A percentile compares a stretch with the other conserved stretches of the same genome.
These are phyloP conservation scores for Gorsachius magnificus DNA, from an alignment of 2,797 vertebrate species.

Conservation along the genomic window DNA sequence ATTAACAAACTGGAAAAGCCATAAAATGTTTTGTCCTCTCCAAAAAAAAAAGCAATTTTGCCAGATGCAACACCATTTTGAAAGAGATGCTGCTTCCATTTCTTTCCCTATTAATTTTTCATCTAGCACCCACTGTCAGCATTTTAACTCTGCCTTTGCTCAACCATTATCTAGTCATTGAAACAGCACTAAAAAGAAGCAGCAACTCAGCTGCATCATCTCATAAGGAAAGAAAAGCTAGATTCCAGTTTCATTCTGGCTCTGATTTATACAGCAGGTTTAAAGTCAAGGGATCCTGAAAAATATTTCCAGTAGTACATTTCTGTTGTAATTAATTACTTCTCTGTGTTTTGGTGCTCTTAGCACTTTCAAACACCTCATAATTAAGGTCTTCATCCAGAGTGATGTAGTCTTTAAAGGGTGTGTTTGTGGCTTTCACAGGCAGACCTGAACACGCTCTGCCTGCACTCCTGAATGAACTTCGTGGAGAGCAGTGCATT, in stretches of 20 bases:
- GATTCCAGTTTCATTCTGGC: not conserved
- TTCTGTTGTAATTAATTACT: not conserved
- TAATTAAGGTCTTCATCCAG: not conserved
- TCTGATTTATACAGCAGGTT: not conserved
- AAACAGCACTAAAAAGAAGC: not conserved
- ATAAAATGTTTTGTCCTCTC: not conserved
- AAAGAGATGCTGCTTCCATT: not conserved
- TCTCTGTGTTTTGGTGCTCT: not conserved
- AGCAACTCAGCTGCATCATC: not conserved
- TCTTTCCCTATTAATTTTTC: not conserved
- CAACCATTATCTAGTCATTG: not conserved
- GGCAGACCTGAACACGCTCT: not conserved
- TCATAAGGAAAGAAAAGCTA: not conserved
- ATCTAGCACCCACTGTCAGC: not conserved
- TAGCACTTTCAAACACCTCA: not conserved
- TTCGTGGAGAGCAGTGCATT: not conserved
- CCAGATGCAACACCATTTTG: not conserved
- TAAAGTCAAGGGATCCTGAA: not conserved
- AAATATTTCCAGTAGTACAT: not conserved
- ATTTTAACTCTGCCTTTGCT: not conserved
- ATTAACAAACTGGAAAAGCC: not conserved
- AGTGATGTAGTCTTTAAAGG: not conserved
- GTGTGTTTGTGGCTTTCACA: not conserved
- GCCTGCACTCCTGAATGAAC: not conserved
- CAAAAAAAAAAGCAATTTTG: not conserved